Conservation (phyloP, 2,113 vertebrate species). For the Ammospiza nelsoni region DNA sequence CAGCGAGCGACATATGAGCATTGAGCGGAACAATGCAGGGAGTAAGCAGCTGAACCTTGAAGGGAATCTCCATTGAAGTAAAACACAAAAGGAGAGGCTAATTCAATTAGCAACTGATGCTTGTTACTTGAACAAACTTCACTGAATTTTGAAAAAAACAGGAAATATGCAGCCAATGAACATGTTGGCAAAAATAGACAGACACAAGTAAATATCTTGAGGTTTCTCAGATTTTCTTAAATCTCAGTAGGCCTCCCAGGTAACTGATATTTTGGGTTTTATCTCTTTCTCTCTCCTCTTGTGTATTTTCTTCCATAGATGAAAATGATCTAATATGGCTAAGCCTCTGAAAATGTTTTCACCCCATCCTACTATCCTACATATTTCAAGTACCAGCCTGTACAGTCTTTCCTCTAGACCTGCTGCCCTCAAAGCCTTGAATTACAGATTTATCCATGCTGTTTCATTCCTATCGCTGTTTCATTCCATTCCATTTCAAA, state of each 20-base stretch:
- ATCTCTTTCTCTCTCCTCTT: neutral
- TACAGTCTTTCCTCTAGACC: neutral
- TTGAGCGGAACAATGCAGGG: constrained; percentile 54
- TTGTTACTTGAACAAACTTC: constrained; percentile 64
- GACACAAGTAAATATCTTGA: neutral
- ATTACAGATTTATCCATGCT: neutral
- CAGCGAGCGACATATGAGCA: neutral
- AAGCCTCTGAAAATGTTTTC: constrained; percentile 5
- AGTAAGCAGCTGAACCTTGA: constrained; percentile 60
- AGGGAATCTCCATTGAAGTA: constrained; percentile 67
- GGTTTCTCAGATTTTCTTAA: neutral
- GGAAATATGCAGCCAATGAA: neutral
- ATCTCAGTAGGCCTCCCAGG: neutral
- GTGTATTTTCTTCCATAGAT: neutral
- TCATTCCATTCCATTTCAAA: neutral
- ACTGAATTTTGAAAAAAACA: neutral
- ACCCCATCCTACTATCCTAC: neutral
- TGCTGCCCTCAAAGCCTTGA: neutral
- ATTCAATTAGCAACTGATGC: constrained; percentile 74
- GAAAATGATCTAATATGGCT: neutral
- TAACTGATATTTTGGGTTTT: neutral
- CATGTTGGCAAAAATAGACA: neutral
- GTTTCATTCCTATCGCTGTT: neutral
- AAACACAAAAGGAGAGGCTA: constrained; percentile 64
- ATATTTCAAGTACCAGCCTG: neutral